These are phyloP conservation scores for Podarcis lilfordi DNA, from an alignment of 2,797 vertebrate genomes.

Conservation along the genomic window DNA sequence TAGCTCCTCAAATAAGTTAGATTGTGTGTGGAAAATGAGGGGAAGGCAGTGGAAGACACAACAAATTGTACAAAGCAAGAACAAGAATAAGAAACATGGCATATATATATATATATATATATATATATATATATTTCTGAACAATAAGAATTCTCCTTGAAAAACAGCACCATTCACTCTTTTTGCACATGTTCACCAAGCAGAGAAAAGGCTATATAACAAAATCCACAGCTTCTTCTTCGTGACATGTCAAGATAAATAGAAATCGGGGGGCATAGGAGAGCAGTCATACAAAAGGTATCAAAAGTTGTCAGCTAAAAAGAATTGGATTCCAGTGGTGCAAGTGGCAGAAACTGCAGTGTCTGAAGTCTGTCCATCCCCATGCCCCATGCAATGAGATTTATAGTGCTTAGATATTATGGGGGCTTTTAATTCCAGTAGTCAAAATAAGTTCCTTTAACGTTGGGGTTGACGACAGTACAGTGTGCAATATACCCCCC, in stretches of 20 bases:
- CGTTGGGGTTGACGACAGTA: no score
- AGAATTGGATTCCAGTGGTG: conserved; percentile 41
- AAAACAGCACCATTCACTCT: conserved; percentile 59
- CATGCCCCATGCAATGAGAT: conserved; percentile 9
- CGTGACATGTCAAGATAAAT: conserved; percentile 43
- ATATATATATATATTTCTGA: conserved; percentile 26
- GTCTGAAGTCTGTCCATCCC: conserved; percentile 33
- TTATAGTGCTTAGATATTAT: conserved; percentile 38
- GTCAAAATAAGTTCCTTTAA: not conserved
- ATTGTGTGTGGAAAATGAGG: not conserved
- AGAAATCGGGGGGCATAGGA: conserved; percentile 25
- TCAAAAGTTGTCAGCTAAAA: conserved; percentile 53
- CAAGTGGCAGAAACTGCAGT: conserved; percentile 46
- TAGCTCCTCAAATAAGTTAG: conserved; percentile 7
- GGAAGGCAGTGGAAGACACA: conserved; percentile 40
- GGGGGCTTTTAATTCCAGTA: conserved; percentile 33
- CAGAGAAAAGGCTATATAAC: conserved; percentile 62
- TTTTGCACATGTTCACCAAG: conserved; percentile 46
- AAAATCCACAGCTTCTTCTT: conserved; percentile 51
- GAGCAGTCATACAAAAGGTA: conserved; percentile 38
- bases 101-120: conserved; percentile 63
- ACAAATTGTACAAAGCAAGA: conserved; percentile 39
- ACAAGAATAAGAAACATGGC: conserved; percentile 28
- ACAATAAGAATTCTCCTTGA: conserved; percentile 45
- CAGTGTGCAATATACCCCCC: not conserved